These are phyloP conservation scores for Ceratina japonica DNA, from an alignment of 1,140 invertebrate species.

Conservation along the genomic window DNA sequence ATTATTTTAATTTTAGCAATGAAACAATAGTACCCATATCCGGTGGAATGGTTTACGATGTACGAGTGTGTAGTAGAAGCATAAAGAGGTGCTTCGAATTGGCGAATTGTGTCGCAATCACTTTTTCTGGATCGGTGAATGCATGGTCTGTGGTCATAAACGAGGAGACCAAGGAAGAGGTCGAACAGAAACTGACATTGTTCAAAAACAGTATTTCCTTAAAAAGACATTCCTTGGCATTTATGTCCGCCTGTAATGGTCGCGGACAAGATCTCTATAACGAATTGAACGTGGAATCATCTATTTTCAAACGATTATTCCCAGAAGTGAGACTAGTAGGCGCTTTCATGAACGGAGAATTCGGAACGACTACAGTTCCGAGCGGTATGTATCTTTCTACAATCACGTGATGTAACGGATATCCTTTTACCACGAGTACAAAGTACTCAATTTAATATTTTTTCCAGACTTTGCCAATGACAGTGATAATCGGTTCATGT, in stretches of 20 bases:
- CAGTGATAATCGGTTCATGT: not conserved
- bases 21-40: slow-evolving; percentile 61
- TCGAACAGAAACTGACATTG: slow-evolving; percentile 59
- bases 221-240: slow-evolving; percentile 76
- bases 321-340: slow-evolving; percentile 82
- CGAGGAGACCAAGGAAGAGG: slow-evolving; percentile 53
- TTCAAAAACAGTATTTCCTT: slow-evolving; percentile 65
- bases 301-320: slow-evolving; percentile 81
- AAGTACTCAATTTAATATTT: not conserved
- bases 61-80: slow-evolving; percentile 52
- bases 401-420: not conserved
- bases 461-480: slow-evolving; percentile 54
- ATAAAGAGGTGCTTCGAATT: slow-evolving; percentile 28
- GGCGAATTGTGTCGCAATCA: slow-evolving; percentile 58
- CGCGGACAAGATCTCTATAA: slow-evolving; percentile 76
- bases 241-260: slow-evolving; percentile 83
- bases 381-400: slow-evolving; percentile 57
- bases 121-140: slow-evolving; percentile 66
- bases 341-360: slow-evolving; percentile 83
- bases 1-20: too few relatives aligned
- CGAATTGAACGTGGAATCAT: slow-evolving; percentile 79
- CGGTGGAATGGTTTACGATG: slow-evolving; percentile 65
- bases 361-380: slow-evolving; percentile 74
- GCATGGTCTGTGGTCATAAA: slow-evolving; percentile 72
- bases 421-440: not conserved